These are phyloP conservation scores for Tuta absoluta DNA, from an alignment of 2,888 invertebrate genomes.

Conservation along the genomic window DNA sequence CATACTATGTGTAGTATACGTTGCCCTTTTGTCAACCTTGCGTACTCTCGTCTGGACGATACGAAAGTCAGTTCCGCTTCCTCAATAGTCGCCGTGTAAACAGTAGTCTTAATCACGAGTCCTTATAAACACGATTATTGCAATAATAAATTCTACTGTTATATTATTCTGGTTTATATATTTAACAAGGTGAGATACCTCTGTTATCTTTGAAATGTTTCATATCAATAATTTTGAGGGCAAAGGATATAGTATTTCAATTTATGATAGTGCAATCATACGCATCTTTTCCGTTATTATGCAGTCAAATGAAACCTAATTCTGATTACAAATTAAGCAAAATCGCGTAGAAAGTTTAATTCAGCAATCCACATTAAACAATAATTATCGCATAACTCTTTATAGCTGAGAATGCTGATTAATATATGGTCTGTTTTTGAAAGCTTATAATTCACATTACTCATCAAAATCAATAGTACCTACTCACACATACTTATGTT, in stretches of 20 bases:
- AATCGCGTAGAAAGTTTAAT: not conserved
- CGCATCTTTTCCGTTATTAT: not conserved
- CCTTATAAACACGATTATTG: not conserved
- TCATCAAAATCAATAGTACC: too few relatives aligned
- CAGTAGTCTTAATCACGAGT: not conserved
- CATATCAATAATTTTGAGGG: conserved; percentile 4
- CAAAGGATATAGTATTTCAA: not conserved
- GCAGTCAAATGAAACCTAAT: not conserved
- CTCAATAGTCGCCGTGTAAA: not conserved
- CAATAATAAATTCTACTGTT: not conserved
- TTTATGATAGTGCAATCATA: not conserved
- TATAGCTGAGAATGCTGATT: too few relatives aligned
- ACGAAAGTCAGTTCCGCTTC: not conserved
- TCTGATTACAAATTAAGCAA: not conserved
- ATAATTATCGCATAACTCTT: too few relatives aligned
- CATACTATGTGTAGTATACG: not conserved
- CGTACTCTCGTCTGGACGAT: not conserved
- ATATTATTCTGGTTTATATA: not conserved
- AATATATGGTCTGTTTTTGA: too few relatives aligned
- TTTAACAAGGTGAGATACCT: not conserved
- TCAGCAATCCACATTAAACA: too few relatives aligned
- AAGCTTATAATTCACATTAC: too few relatives aligned
- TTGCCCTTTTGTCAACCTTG: not conserved
- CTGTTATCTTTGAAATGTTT: not conserved
- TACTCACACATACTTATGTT: too few relatives aligned